A percentile compares a stretch with the other conserved stretches of the same genome.
Evolutionary conservation across 2,797 vertebrate genomes (phyloP).

Genomic region (Coluber constrictor): DNA sequence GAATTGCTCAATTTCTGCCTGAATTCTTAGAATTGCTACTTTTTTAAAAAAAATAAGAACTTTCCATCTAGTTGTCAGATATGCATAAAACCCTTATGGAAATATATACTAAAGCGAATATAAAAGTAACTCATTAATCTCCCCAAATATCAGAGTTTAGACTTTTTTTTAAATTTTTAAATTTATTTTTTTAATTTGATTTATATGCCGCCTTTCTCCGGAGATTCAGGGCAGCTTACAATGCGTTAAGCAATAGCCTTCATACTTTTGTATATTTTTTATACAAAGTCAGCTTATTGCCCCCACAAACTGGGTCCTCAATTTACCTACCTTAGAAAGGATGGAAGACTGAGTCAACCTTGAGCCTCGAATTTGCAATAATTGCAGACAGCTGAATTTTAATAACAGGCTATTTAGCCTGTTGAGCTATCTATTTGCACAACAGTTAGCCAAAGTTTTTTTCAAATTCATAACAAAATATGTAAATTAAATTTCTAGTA

Average conservation of each 20-base stretch:
- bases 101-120: not conserved
- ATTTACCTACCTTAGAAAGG: no score
- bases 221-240: no score
- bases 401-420: no score
- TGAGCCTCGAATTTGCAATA: no score
- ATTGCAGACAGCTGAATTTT: no score
- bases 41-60: not conserved
- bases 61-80: not conserved
- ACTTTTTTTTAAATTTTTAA: not conserved
- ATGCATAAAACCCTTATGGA: not conserved
- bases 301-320: no score
- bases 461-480: not conserved
- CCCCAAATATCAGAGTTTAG: not conserved
- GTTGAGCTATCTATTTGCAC: not conserved
- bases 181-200: no score
- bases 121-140: not conserved
- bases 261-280: no score
- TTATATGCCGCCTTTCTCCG: no score
- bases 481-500: not conserved
- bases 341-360: no score
- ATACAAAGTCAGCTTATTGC: no score
- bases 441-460: not conserved
- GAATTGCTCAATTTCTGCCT: constrained; percentile 13
- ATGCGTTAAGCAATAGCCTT: no score
- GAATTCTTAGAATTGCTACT: constrained; percentile 28